Evolutionary conservation across 1,140 invertebrate genomes (phyloP), one percentile per base, ranked within the genome.

Genomic region (Heliconius congener): DNA sequence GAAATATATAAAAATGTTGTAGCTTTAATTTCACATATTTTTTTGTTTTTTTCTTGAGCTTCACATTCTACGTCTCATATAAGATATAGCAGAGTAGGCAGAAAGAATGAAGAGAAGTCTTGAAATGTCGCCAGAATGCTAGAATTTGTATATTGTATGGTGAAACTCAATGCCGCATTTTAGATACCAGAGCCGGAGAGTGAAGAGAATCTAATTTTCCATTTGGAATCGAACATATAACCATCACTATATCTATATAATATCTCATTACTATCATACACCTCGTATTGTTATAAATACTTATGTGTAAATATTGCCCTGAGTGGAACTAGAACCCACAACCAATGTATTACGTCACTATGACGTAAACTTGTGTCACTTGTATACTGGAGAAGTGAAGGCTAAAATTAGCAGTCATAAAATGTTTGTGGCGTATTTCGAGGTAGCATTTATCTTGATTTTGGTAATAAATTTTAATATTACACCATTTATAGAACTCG

Each of bases 371-470:
- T 4, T 30, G 60, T 66, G 60, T 27, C 60, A 66, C 27, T 27
- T 66, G 23, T 27, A 60, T 27, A 60, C 23, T 66, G 23, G 13
- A 60, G 55, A 16, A 76, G 34, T 23, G 52, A 76, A 46, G 46
- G 74, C 6, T 76, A 50, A 70, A 70, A 76, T 70, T 71, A 71
- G 55, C 60, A 18, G 57, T 76, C 27, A 76, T 76, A 76, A 76
- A 76, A 30, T 30, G 71, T 76, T 76, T 37, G 23, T 50, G 27
- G 57, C 66, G 23, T 16, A 70, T 42, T 76, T 30, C 57, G 66
- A 71, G 60, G 74, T 18, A 57, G 23, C 16, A 42, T 18, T 76
- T 72, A 70, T 76, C 74, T 70, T 76, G 74, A 76, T 76, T 71
- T 76, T 30, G 23, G 30, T 76, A 6, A 30, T 70, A 76, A 50